Percentiles rank a stretch among this genome's conserved stretches.
Conservation (phyloP, 2,113 vertebrate species). For the Aegithalos caudatus region DNA sequence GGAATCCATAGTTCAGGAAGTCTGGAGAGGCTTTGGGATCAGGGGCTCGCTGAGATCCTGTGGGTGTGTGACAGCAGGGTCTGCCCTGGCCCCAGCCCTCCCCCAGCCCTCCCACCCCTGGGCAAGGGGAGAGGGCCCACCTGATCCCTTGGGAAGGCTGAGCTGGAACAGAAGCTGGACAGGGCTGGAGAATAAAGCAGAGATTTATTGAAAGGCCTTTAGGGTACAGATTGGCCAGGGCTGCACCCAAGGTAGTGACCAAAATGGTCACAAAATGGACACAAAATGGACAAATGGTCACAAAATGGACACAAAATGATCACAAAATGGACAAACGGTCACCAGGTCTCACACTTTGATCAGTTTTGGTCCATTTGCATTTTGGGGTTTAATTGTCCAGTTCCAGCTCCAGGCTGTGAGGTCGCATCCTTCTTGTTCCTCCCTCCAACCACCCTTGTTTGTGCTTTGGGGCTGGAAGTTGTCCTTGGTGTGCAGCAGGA, state of each 20-base stretch:
- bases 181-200: neutral
- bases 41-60: fast-evolving
- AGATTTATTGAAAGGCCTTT: neutral
- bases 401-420: neutral
- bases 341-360: neutral
- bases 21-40: neutral
- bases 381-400: neutral
- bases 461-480: neutral
- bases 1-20: neutral
- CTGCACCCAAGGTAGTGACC: neutral
- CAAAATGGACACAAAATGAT: neutral
- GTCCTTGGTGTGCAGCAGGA: neutral
- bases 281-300: neutral
- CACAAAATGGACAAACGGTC: neutral
- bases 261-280: neutral
- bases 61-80: neutral
- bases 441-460: neutral
- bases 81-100: neutral
- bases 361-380: neutral
- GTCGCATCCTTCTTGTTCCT: neutral
- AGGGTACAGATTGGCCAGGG: neutral
- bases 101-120: neutral
- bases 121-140: neutral
- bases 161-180: neutral
- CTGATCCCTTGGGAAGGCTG: neutral